Evolutionary conservation across 2,113 vertebrate species (phyloP), one percentile per base, ranked within the genome.

Genomic region (Guaruba guarouba): DNA sequence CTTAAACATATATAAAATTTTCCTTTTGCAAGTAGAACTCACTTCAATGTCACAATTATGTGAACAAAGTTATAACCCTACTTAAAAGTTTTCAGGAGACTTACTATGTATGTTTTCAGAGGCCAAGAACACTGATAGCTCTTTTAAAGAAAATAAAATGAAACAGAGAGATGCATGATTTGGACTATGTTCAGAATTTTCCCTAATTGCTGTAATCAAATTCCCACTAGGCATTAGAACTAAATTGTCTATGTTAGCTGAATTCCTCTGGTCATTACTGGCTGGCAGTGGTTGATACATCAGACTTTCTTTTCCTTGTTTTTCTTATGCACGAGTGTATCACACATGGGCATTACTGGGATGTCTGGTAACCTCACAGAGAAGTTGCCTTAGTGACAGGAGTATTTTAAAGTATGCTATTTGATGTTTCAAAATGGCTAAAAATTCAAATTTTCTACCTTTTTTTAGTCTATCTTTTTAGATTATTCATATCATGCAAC

Each of bases 201-300:
- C 80, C 80, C 77, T 91, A 97, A 97, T 97, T 97, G 86, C 92
- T 95, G 95, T 88, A 97, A 96, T 96, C 87, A 95, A 96, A 97
- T 97, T 95, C 93, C 94, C 94, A 86, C 79, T 55, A 96, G 90
- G 88, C 79, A 93, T 69, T 91, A 91, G 94, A 97, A 97, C 84
- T 95, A 97, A 94, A 95, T 95, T 95, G 95, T 92, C 96, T 94
- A 69, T 1, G 15, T 95, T 95, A 67, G 88, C 82, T 95, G 93
- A 96, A 96, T 96, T 95, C 91, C 93, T 96, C 81, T 79, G 67
- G 92, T 95, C 91, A 83, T 97, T 95, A 96, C 61, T 80, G 79
- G 74, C 84, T 96, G 92, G 92, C 96, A 95, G 82, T 25, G 71
- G 67, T 17, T 92, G 70, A 83, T n/a, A 74, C 81, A 93, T 94